Base-by-base conservation (phyloP, 2,113 vertebrate genomes). In the Eulemur rufifrons region DNA sequence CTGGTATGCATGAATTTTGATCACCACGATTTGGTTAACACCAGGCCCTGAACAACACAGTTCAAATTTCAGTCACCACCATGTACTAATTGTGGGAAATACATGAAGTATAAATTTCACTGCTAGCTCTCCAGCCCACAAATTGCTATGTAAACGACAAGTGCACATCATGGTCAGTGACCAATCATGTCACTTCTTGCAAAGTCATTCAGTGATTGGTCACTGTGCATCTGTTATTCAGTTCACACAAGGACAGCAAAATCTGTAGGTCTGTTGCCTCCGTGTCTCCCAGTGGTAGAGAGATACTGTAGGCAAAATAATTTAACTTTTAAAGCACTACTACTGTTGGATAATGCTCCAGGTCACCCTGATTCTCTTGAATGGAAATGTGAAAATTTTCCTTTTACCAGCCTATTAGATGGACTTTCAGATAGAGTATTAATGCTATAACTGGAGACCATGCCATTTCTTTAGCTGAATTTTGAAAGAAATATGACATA, bases 21-120 rank as follows among this genome's bases (percentile, higher is more conserved):
- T 76, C 61, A 66, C 29, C 59, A 20, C 27, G 5, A 3, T 86
- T 93, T 81, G 69, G 54, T 87, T 94, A 74, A 64, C 42, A 89
- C 61, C 9, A 96, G 63, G 76, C 18, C n/a, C n/a, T 18, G 52
- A 87, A 92, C 18, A 95, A 61, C 45, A 66, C 29, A 52, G 5
- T 87, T 96, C 63, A 94, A 69, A 93, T 97, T 94, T 94, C 17
- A 95, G 23, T 85, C 45, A 80, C 29, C 17, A 84, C 56, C 17
- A 15, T 39, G 39, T 87, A 83, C 61, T 94, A 94, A 94, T 47
- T 93, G 47, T 59, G 61, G 90, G 4, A 69, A 73, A 66, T 95
- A 50, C 66, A 77, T 66, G 14, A 87, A 66, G 34, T 85, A 71
- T 54, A 82, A 78, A 95, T 82, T 76, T 94, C 20, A 80, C 64